Evolutionary conservation across 1,140 invertebrate genomes (phyloP), one percentile per base, ranked within the genome.

Genomic region (Schlechtendalia chinensis): DNA sequence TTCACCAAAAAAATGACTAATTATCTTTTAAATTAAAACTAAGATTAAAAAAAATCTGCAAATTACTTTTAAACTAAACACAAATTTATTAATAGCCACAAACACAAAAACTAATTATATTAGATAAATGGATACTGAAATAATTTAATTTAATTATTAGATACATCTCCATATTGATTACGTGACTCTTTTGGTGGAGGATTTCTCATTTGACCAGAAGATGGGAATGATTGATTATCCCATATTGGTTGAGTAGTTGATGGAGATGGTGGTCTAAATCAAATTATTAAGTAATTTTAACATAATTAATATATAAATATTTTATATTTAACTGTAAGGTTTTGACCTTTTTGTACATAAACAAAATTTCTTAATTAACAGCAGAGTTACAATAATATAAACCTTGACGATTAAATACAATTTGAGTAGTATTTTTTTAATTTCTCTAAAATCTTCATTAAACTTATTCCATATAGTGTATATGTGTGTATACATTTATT

Each of bases 161-260:
- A 79, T 47, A 79, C 22, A 79, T 79, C 75, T 61, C 75, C 75
- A 61, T 63, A 79, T 19, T 79, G 58, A 50, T 79, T 79, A 29
- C 32, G 56, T 17, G 75, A 63, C 17, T 79, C 75, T 14, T 22
- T 61, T 1, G 24, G 16, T 27, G 24, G 16, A 27, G 75, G 39
- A 12, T 2, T 79, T 27, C 22, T 63, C 2, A 24, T 45, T 39
- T 61, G 58, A 12, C 50, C 56, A 12, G 22, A 27, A 29, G 54
- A 17, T 27, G 58, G 16, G 29, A 27, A 47, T 47, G 53, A 12
- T 61, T 58, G 39, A 63, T 47, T 79, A 61, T 79, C 75, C 75
- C 75, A 79, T 47, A 50, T 79, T 27, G 75, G 75, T 63, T 61
- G 56, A 27, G 58, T 27, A 32, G 50, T 63, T 63, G 58, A 19